These are phyloP conservation scores for Nicator chloris DNA, from an alignment of 2,113 vertebrate species.

Conservation along the genomic window DNA sequence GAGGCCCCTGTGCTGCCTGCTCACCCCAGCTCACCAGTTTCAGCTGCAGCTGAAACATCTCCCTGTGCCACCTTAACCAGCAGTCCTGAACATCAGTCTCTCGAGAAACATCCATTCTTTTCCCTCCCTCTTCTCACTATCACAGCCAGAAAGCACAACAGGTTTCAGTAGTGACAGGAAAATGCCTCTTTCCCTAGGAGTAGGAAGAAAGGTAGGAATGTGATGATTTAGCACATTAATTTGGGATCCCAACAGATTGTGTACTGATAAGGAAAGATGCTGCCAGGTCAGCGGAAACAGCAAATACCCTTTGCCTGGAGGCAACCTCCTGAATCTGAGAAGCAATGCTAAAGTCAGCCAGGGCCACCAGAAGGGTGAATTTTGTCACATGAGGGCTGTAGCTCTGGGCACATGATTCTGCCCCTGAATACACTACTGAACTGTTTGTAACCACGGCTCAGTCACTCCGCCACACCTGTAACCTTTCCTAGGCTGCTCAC, in stretches of 20 bases:
- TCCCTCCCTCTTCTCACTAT: neutral
- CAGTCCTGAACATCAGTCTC: neutral
- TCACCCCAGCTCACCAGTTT: neutral
- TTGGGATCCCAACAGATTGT: neutral
- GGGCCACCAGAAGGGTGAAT: neutral
- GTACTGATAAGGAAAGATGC: neutral
- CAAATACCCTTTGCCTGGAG: neutral
- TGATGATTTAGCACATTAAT: neutral
- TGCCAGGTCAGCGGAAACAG: neutral
- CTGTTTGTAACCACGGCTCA: fast-evolving
- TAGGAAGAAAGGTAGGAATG: neutral
- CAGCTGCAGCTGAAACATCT: neutral
- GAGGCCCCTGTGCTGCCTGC: neutral
- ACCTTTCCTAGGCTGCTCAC: neutral
- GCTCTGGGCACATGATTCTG: neutral
- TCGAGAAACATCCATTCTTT: neutral
- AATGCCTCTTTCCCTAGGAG: neutral
- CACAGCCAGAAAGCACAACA: neutral
- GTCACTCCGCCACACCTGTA: neutral
- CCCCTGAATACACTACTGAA: neutral
- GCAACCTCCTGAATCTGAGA: neutral
- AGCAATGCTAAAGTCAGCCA: neutral
- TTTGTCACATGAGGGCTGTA: neutral
- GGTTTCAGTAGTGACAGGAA: neutral
- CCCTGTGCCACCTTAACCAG: neutral